phyloP scores from a whole-genome alignment of 2,888 invertebrate species.

The Agrotis clavis region DNA sequence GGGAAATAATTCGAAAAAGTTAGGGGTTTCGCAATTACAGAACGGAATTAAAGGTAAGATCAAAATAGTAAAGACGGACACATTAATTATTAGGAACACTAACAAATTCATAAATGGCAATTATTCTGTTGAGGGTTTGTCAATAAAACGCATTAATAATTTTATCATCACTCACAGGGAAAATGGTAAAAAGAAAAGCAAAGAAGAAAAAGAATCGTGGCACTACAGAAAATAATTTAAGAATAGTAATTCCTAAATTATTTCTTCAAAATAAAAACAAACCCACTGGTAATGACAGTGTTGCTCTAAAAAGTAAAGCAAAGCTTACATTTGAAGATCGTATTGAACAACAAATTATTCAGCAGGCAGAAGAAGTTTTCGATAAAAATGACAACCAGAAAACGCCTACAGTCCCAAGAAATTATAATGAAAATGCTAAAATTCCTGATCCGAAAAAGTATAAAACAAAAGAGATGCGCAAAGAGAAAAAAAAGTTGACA shows the following conservation, averaged over 20 bases:
- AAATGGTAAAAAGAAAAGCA: constrained; percentile 77
- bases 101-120: background rate
- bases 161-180: constrained; percentile 71
- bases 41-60: constrained; percentile 84
- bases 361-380: background rate
- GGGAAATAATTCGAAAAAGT: constrained; percentile 77
- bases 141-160: background rate
- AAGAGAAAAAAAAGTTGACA: constrained; percentile 34
- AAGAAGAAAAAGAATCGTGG: constrained; percentile 60
- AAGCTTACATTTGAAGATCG: background rate
- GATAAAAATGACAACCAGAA: background rate
- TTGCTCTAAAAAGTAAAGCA: constrained; percentile 13
- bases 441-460: constrained; percentile 12
- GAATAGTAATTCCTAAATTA: constrained; percentile 11
- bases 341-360: background rate
- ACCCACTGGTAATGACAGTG: constrained; percentile 10
- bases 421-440: background rate
- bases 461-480: constrained; percentile 7
- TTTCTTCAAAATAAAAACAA: constrained; percentile 14
- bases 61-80: background rate
- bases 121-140: background rate
- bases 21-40: constrained; percentile 77
- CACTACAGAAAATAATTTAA: background rate
- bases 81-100: background rate
- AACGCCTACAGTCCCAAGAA: background rate